Base-by-base conservation (phyloP, 2,113 vertebrate genomes). In the Silurus meridionalis region DNA sequence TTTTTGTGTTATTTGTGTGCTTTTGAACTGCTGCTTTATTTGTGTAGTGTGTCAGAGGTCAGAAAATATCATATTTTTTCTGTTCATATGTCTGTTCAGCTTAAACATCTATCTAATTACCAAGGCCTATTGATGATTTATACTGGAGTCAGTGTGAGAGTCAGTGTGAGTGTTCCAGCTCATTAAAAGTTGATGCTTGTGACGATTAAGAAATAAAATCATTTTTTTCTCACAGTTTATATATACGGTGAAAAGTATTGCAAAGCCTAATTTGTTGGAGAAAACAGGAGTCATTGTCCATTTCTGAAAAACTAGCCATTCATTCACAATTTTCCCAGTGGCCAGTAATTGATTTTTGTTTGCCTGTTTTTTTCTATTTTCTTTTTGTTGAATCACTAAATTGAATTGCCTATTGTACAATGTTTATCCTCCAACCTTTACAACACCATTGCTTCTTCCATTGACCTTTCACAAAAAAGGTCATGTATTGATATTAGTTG, bases 391-490 rank as follows among this genome's bases (percentile, higher is more conserved):
- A 46, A 80, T 6, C 7, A 21, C 25, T 80, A 10, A 80, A 80
- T 48, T 37, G 57, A 80, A 46, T 61, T 57, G 8, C 46, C 57
- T 61, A 37, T 19, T 37, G 15, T 80, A 80, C 1, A 4, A 46
- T 63, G 28, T 63, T 81, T 63, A 23, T 63, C 37, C 19, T 14
- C 58, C 79, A 63, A 81, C 57, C 58, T 60, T 46, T 48, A 3
- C 79, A 61, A 5, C 53, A 58, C 7, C 78, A 21, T 37, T 46
- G 8, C 46, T 60, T 15, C 21, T 11, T 60, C 78, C 78, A 60
- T 60, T 80, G 78, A 60, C 78, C 78, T 80, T 80, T 80, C 25
- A 25, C 50, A 77, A 17, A 78, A 80, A 80, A 80, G 4, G 10
- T 23, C 57, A 80, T 7, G 37, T 48, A 21, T 61, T 80, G 3